Base-by-base conservation (phyloP, 2,113 vertebrate species). In the Anguilla rostrata region DNA sequence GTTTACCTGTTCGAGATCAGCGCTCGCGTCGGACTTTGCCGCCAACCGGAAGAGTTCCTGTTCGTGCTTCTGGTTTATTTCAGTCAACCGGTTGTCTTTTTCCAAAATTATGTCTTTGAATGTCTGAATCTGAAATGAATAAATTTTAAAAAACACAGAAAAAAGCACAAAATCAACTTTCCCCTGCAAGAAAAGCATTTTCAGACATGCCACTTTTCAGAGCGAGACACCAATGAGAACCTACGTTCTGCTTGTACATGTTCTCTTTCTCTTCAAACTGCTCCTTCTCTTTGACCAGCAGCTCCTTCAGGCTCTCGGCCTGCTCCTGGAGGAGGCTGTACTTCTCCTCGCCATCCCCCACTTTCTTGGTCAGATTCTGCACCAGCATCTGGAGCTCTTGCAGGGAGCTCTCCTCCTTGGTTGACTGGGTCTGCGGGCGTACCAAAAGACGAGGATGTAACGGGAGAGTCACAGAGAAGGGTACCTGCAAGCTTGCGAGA, bases 41-140 rank as follows among this genome's bases (percentile, higher is more conserved):
- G 95, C 96, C 6, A 98, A 88, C 89, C 92, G 97, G 91, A 98
- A 98, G 43, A 98, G 96, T 86, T 98, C 97, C 90, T 97, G 97
- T 40, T 98, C 97, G 0, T 98, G 97, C 84, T 94, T 94, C 91
- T 97, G 95, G 83, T 92, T 95, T 43, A 96, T 87, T 89, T 95
- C 92, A 63, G 81, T 89, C 87, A 98, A 90, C 46, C 95, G 94
- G 81, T 93, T 94, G 11, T 97, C 96, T 53, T 98, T 97, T 91
- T 97, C 95, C 40, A 96, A 93, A 78, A 98, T 95, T 53, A 98
- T 97, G 88, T 96, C 95, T 91, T 98, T 97, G 90, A 96, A 94
- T 0, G 96, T 92, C 89, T 94, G 94, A 85, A 97, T 93, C 97
- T 98, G 43, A 88, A 95, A 89, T 56, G 6, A 81, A 34, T 34